Percentiles rank a stretch among this genome's conserved stretches.
phyloP scores from a whole-genome alignment of 2,888 invertebrate species.

The Lithophane ornitopus region DNA sequence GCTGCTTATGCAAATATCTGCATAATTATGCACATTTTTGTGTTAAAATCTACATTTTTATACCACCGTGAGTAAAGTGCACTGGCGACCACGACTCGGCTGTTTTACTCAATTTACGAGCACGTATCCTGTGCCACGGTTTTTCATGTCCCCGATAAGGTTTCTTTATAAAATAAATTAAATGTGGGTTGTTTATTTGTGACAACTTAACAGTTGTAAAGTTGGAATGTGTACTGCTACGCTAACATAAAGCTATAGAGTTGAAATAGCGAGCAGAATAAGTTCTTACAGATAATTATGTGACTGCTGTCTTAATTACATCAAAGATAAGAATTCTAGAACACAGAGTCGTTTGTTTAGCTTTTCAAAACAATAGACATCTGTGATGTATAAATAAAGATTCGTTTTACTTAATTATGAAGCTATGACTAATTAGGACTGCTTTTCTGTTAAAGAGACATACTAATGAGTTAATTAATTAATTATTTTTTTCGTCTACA shows the following conservation, averaged over 20 bases:
- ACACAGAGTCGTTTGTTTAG: neutral
- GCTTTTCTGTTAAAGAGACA: slow-evolving; percentile 3
- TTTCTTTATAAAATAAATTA: slow-evolving; percentile 34
- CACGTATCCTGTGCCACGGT: slow-evolving; percentile 26
- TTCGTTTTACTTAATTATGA: neutral
- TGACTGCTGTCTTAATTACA: neutral
- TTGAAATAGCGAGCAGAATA: neutral
- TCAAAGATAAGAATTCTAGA: neutral
- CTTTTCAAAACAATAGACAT: neutral
- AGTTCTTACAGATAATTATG: neutral
- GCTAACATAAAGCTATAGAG: neutral
- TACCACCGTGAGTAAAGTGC: slow-evolving; percentile 53
- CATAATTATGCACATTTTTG: slow-evolving; percentile 73
- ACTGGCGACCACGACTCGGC: slow-evolving; percentile 30
- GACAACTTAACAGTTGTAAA: slow-evolving; percentile 7
- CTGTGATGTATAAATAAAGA: neutral
- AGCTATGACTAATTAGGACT: slow-evolving; percentile 21
- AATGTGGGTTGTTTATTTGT: slow-evolving; percentile 21
- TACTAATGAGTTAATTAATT: slow-evolving; percentile 27
- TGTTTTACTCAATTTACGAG: slow-evolving; percentile 55
- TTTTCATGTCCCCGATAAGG: slow-evolving; percentile 40
- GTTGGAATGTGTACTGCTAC: neutral
- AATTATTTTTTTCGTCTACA: slow-evolving; percentile 2
- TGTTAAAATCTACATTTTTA: slow-evolving; percentile 68
- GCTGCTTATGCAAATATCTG: slow-evolving; percentile 63